These are phyloP conservation scores for Belonocnema kinseyi DNA, from an alignment of 1,140 invertebrate genomes.

Conservation along the genomic window DNA sequence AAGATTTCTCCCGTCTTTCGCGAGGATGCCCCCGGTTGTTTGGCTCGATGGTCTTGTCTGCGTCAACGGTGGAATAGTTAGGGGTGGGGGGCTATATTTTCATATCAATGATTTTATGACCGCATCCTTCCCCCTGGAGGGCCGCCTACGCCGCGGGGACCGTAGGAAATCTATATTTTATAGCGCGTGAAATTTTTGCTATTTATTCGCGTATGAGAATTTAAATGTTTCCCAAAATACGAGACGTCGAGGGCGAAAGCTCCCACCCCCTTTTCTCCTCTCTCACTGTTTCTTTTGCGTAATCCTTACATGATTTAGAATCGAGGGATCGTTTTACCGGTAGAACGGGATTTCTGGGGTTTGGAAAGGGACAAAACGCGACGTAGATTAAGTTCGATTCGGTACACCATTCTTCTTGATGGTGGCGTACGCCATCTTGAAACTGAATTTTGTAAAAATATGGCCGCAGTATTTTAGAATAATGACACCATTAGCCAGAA, in stretches of 20 bases:
- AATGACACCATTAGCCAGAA: constrained; percentile 70
- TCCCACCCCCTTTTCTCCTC: constrained; percentile 21
- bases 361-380: constrained; percentile 48
- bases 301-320: constrained; percentile 71
- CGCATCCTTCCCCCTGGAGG: constrained; percentile 66
- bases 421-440: constrained; percentile 36
- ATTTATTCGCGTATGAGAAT: constrained; percentile 77
- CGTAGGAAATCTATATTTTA: constrained; percentile 76
- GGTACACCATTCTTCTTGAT: background rate
- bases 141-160: constrained; percentile 54
- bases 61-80: constrained; percentile 37
- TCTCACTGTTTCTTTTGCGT: constrained; percentile 45
- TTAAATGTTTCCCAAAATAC: constrained; percentile 75
- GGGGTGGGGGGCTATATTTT: constrained; percentile 71
- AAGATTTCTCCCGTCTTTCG: constrained; percentile 58
- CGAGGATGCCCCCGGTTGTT: constrained; percentile 53
- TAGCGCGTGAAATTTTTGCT: constrained; percentile 76
- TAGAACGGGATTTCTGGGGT: background rate
- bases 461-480: constrained; percentile 71
- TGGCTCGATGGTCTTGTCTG: constrained; percentile 62
- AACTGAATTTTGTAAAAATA: constrained; percentile 55
- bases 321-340: constrained; percentile 52
- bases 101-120: constrained; percentile 77
- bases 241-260: constrained; percentile 40
- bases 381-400: constrained; percentile 70